These are phyloP conservation scores for Baryphthengus martii DNA, from an alignment of 2,113 vertebrate species.

Conservation along the genomic window DNA sequence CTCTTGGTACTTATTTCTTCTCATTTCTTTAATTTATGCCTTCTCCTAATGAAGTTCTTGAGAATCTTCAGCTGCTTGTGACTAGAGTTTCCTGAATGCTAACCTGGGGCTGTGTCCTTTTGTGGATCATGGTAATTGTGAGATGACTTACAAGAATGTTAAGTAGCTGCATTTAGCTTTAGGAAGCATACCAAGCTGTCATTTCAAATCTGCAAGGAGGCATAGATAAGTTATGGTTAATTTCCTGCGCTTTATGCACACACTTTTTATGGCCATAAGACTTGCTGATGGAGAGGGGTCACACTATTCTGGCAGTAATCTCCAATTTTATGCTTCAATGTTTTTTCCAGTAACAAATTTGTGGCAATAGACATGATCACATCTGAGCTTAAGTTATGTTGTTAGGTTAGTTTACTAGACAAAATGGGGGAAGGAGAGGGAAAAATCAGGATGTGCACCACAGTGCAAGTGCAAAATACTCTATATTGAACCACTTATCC, in stretches of 20 bases:
- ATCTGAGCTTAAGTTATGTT: not conserved
- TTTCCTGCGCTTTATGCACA: not conserved
- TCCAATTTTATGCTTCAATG: not conserved
- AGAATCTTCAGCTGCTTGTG: not conserved
- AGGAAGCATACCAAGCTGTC: not conserved
- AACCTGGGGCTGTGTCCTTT: not conserved
- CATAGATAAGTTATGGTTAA: not conserved
- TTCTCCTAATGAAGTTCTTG: not conserved
- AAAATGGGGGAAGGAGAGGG: not conserved
- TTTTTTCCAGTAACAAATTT: not conserved
- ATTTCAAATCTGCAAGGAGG: not conserved
- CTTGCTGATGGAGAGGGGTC: rapidly evolving
- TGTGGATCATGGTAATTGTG: not conserved
- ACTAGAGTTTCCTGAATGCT: not conserved
- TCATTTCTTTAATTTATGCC: not conserved
- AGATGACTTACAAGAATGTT: not conserved
- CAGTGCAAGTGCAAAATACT: not conserved
- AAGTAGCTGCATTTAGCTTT: not conserved
- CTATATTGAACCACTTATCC: not conserved
- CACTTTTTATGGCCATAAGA: not conserved
- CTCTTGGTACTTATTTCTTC: not conserved
- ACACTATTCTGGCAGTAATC: not conserved
- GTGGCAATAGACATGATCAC: not conserved
- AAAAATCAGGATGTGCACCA: not conserved
- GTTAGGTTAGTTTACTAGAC: not conserved